phyloP scores from a whole-genome alignment of 2,888 invertebrate species.

The Ariolimax columbianus region DNA sequence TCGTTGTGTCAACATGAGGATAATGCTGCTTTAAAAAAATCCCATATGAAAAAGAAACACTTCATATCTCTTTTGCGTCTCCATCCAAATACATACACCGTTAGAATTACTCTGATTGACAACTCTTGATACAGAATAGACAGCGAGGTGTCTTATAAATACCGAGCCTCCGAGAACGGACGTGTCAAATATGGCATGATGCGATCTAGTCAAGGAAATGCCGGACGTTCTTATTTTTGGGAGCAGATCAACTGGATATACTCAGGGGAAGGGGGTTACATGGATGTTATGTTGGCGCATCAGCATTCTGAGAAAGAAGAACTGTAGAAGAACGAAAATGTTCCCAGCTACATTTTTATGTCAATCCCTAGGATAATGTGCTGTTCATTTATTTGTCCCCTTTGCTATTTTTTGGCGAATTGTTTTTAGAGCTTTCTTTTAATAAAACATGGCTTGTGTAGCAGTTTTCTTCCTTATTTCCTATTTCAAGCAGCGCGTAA shows the following conservation, averaged over 20 bases:
- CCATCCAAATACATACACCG: background rate
- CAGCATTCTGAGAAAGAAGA: too few species aligned
- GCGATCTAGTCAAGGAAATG: background rate
- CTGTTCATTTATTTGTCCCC: too few species aligned
- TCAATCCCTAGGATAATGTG: too few species aligned
- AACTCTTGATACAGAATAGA: background rate
- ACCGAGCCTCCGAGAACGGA: background rate
- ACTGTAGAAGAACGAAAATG: background rate
- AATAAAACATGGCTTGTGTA: too few species aligned
- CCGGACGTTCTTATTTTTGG: background rate
- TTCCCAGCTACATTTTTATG: background rate
- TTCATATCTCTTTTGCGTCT: too few species aligned
- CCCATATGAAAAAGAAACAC: too few species aligned
- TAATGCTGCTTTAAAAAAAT: too few species aligned
- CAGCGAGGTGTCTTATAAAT: background rate
- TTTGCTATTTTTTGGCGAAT: too few species aligned
- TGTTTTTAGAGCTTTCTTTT: too few species aligned
- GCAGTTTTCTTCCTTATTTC: too few species aligned
- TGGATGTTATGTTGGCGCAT: background rate
- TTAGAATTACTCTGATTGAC: background rate
- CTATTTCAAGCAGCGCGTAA: too few species aligned
- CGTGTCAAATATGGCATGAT: background rate
- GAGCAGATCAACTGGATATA: background rate
- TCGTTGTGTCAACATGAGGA: too few species aligned
- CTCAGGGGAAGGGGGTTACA: background rate